Percentiles rank a stretch among this genome's conserved stretches.
Conservation (phyloP, 2,797 vertebrate genomes). For the Brachyrhaphis roseni region DNA sequence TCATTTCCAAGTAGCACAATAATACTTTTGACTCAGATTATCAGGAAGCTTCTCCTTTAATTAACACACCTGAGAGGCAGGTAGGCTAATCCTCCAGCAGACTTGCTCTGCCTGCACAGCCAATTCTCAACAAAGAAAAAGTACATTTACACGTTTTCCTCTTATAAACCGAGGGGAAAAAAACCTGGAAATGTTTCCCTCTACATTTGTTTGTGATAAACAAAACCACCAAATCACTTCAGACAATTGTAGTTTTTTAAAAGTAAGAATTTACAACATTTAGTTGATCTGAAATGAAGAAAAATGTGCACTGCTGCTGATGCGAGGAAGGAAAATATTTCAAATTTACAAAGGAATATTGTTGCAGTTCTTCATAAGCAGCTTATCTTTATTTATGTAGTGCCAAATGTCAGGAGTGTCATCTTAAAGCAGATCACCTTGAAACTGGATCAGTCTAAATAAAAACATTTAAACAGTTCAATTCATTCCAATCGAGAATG, state of each 20-base stretch:
- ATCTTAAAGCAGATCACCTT: background rate
- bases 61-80: slow-evolving; percentile 10
- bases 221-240: background rate
- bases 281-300: background rate
- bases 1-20: background rate
- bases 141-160: background rate
- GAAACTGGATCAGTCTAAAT: background rate
- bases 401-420: background rate
- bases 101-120: background rate
- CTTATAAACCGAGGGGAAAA: background rate
- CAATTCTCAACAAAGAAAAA: background rate
- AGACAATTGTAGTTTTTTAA: background rate
- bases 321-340: background rate
- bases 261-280: background rate
- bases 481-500: background rate
- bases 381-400: background rate
- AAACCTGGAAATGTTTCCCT: background rate
- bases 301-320: background rate
- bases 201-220: background rate
- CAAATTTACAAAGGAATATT: background rate
- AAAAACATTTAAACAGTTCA: background rate
- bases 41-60: slow-evolving; percentile 8
- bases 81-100: slow-evolving; percentile 18
- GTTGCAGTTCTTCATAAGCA: background rate
- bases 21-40: background rate